A percentile compares a stretch with the other conserved stretches of the same genome.
These are phyloP conservation scores for Mastomys coucha DNA, from an alignment of 2,113 vertebrate genomes.

Conservation along the genomic window DNA sequence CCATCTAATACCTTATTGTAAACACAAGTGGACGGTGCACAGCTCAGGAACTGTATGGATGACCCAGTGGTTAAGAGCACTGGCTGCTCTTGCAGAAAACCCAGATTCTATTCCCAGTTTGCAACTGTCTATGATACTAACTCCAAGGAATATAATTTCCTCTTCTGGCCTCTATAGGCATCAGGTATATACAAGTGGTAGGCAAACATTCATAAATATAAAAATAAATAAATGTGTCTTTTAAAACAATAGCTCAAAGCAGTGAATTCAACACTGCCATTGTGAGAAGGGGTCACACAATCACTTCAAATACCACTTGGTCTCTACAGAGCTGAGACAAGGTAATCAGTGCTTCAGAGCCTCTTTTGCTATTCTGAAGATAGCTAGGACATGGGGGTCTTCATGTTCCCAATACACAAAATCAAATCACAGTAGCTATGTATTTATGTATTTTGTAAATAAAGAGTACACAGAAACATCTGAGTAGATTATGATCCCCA, in stretches of 20 bases:
- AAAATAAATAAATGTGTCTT: not conserved
- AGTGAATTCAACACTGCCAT: not conserved
- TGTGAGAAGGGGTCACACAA: not conserved
- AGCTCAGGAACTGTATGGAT: not conserved
- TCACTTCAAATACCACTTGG: not conserved
- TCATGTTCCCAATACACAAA: not conserved
- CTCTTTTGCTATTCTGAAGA: not conserved
- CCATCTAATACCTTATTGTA: not conserved
- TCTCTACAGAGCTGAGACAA: not conserved
- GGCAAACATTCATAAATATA: not conserved
- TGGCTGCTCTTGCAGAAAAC: not conserved
- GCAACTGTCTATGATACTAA: not conserved
- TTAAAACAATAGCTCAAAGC: not conserved
- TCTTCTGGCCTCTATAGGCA: not conserved
- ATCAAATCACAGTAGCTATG: not conserved
- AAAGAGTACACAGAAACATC: not conserved
- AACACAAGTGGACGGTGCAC: not conserved
- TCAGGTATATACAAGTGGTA: not conserved
- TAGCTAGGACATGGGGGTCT: not conserved
- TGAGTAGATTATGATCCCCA: slow-evolving; percentile 1
- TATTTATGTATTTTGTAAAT: not conserved
- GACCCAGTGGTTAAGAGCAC: not conserved
- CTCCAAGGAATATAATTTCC: not conserved
- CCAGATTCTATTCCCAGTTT: not conserved
- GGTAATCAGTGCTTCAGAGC: not conserved